Evolutionary conservation across 2,797 vertebrate species (phyloP).

Genomic region (Chelon labrosus): DNA sequence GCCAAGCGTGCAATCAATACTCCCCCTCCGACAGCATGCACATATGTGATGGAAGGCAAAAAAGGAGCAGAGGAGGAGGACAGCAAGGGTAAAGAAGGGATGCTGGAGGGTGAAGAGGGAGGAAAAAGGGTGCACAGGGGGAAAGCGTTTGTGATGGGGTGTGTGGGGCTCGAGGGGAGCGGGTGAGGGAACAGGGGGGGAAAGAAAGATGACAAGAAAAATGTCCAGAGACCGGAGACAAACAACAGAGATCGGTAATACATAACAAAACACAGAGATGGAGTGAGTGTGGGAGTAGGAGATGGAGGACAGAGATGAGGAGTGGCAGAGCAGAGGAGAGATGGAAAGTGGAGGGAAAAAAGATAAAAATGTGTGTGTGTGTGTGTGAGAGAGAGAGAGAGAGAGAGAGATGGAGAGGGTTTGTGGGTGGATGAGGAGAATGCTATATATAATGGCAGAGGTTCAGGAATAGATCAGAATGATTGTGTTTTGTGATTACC

Average conservation of each 20-base stretch:
- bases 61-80: constrained; percentile 49
- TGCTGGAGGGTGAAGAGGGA: constrained; percentile 20
- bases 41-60: constrained; percentile 78
- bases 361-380: constrained; percentile 9
- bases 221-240: constrained; percentile 67
- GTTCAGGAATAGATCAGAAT: constrained; percentile 85
- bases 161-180: constrained; percentile 53
- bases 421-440: constrained; percentile 83
- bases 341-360: constrained; percentile 59
- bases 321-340: constrained; percentile 74
- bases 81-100: constrained; percentile 51
- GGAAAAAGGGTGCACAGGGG: constrained; percentile 13
- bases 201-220: constrained; percentile 73
- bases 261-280: constrained; percentile 71
- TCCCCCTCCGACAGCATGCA: constrained; percentile 65
- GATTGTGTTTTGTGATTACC: constrained; percentile 85
- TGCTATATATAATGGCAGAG: constrained; percentile 85
- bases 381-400: constrained; percentile 3
- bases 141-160: constrained; percentile 49
- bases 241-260: constrained; percentile 70
- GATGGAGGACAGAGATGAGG: constrained; percentile 77
- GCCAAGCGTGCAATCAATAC: constrained; percentile 83
- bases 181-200: constrained; percentile 53
- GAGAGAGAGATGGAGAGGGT: constrained; percentile 73
- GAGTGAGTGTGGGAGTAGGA: constrained; percentile 78